These are phyloP conservation scores for Pristionchus maxplancki DNA, from an alignment of 2,888 invertebrate species.

Conservation along the genomic window DNA sequence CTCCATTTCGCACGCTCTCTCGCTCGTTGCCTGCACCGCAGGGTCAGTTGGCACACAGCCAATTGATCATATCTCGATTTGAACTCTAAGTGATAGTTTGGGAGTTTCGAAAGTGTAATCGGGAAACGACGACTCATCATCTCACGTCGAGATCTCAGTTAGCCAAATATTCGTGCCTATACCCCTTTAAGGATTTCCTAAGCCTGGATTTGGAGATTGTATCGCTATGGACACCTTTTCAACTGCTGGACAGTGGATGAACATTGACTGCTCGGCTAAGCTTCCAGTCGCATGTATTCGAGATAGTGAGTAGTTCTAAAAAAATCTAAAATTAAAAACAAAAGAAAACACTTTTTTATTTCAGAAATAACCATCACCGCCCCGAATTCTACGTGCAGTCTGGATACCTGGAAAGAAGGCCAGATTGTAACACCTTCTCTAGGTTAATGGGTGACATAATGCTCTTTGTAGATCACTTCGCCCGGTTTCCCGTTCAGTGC, in stretches of 20 bases:
- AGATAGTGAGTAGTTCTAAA: not conserved
- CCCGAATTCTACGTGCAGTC: not conserved
- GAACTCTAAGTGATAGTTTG: not conserved
- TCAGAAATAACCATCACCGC: not conserved
- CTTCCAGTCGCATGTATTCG: not conserved
- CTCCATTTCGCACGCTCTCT: too few species aligned
- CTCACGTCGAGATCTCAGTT: too few species aligned
- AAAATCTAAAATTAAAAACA: too few species aligned
- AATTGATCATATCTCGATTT: too few species aligned
- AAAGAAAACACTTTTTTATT: too few species aligned
- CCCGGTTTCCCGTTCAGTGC: not conserved
- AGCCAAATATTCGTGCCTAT: too few species aligned
- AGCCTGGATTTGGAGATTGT: not conserved
- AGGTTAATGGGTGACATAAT: not conserved
- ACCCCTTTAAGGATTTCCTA: not conserved
- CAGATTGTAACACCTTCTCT: not conserved
- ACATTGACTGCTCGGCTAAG: not conserved
- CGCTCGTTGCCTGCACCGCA: too few species aligned
- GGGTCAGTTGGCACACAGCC: too few species aligned
- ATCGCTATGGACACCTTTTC: not conserved
- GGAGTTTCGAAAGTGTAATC: too few species aligned
- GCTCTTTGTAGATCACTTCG: not conserved
- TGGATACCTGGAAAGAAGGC: not conserved
- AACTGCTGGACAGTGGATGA: not conserved
- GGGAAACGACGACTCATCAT: too few species aligned